Percentiles rank a stretch among this genome's conserved stretches.
phyloP scores from a whole-genome alignment of 2,888 invertebrate species.

The Apamea monoglypha region DNA sequence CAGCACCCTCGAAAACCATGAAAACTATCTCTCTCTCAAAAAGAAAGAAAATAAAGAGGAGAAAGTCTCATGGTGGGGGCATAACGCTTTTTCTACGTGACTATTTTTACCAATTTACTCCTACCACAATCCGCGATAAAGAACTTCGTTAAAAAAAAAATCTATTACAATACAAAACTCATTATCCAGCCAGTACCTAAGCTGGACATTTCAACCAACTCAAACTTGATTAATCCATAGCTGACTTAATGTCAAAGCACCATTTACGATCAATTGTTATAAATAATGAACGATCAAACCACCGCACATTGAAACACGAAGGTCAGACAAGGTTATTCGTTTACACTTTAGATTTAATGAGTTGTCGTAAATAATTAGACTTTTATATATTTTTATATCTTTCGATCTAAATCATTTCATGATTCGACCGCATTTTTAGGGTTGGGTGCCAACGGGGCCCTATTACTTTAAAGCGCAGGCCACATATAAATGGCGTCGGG shows the following conservation, averaged over 20 bases:
- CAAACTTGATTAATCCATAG: conserved; percentile 2
- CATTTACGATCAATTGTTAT: conserved; percentile 36
- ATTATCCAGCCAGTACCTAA: not conserved
- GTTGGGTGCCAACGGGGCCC: no score
- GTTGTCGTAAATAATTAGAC: conserved; percentile 26
- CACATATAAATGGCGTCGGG: no score
- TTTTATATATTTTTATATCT: conserved; percentile 29
- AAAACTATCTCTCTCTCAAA: not conserved
- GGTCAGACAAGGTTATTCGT: conserved; percentile 50
- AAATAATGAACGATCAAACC: conserved; percentile 45
- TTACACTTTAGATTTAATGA: conserved; percentile 31
- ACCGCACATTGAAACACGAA: conserved; percentile 21
- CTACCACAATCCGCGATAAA: not conserved
- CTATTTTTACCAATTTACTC: not conserved
- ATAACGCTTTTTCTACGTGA: no score
- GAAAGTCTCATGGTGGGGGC: not conserved
- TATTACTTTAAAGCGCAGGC: no score
- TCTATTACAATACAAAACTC: not conserved
- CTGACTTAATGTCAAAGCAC: conserved; percentile 23
- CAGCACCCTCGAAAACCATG: not conserved
- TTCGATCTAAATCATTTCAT: conserved; percentile 29
- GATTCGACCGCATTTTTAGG: conserved; percentile 21
- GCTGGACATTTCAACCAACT: not conserved
- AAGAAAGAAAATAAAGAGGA: not conserved
- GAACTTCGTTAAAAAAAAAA: not conserved